A percentile compares a stretch with the other conserved stretches of the same genome.
phyloP scores from a whole-genome alignment of 2,888 invertebrate species.

The Criorhina ranunculi region DNA sequence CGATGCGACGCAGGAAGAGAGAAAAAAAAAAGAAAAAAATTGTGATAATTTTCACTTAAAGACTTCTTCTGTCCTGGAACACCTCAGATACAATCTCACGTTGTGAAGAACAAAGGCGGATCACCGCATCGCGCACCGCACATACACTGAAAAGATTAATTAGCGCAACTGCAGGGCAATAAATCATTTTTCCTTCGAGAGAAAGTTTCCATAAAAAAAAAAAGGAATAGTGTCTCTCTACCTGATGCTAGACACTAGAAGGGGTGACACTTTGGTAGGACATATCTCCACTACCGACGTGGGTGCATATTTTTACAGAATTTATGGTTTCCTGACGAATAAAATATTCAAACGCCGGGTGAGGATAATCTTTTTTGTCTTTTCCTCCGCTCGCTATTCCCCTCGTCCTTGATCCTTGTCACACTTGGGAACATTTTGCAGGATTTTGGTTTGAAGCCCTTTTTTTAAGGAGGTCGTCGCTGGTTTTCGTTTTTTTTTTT shows the following conservation, averaged over 20 bases:
- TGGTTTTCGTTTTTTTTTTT: not conserved
- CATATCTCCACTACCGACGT: constrained; percentile 64
- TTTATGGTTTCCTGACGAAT: constrained; percentile 75
- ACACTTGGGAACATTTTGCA: constrained; percentile 2
- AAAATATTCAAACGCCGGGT: constrained; percentile 75
- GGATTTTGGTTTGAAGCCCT: constrained; percentile 1
- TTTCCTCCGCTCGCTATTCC: constrained; percentile 13
- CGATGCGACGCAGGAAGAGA: too few species aligned
- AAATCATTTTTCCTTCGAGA: constrained; percentile 69
- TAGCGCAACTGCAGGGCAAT: constrained; percentile 75
- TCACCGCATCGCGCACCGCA: constrained; percentile 23
- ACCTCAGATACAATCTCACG: constrained; percentile 54
- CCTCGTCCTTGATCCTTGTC: constrained; percentile 15
- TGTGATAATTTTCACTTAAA: constrained; percentile 72
- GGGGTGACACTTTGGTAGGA: constrained; percentile 25
- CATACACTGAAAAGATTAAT: constrained; percentile 66
- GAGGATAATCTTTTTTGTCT: constrained; percentile 72
- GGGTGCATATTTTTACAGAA: constrained; percentile 73
- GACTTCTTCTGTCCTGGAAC: constrained; percentile 38
- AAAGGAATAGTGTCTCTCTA: constrained; percentile 42
- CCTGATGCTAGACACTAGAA: constrained; percentile 43
- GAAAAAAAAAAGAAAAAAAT: constrained; percentile 2
- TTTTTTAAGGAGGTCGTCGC: constrained; percentile 9
- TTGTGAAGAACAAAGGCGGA: constrained; percentile 46
- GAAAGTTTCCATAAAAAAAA: constrained; percentile 43